Evolutionary conservation across 2,888 invertebrate genomes (phyloP), one percentile per base, ranked within the genome.

Genomic region (Caenorhabditis drosophilae): DNA sequence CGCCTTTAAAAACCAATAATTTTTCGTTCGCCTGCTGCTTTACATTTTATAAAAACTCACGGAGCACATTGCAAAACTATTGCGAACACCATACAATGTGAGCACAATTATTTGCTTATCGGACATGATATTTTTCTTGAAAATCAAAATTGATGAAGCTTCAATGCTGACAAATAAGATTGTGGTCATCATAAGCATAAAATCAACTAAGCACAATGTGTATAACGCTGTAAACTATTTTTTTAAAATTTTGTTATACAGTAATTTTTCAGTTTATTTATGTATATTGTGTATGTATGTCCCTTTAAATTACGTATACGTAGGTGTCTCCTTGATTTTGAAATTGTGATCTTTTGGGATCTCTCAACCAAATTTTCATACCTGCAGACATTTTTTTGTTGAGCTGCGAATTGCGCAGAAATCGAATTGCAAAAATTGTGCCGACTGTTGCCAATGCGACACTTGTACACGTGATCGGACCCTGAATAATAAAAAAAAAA

Each of bases 51-150:
- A 6, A 26, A 11, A n/a, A 34, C 45, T 44, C 27, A 62, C 62
- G 47, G 64, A 64, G 15, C 50, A 50, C 54, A 51, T 64, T 1
- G 54, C 58, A 11, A 64, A 64, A 41, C 64, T 64, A 38, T 58
- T 64, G 2, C 58, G 22, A 16, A 64, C 55, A 6, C 58, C 64
- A 44, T 64, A 59, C 3, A 64, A 20, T 2, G 42, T 31, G 2
- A 64, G 27, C 27, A 64, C 53, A 48, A 50, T 45, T 18, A 11
- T 26, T 40, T 64, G 64, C 25, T 64, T 35, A 12, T 59, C 20
- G 44, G 54, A 64, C 40, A 64, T 51, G 25, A 55, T n/a, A 35
- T 64, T 64, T 18, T 15, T 27, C n/a, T 36, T 18, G 16, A 45
- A 41, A 18, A 58, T 36, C 7, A 64, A 46, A 35, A 64, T 51